Evolutionary conservation across 1,140 invertebrate genomes (phyloP), one percentile per base, ranked within the genome.

Genomic region (Latrodectus geometricus): DNA sequence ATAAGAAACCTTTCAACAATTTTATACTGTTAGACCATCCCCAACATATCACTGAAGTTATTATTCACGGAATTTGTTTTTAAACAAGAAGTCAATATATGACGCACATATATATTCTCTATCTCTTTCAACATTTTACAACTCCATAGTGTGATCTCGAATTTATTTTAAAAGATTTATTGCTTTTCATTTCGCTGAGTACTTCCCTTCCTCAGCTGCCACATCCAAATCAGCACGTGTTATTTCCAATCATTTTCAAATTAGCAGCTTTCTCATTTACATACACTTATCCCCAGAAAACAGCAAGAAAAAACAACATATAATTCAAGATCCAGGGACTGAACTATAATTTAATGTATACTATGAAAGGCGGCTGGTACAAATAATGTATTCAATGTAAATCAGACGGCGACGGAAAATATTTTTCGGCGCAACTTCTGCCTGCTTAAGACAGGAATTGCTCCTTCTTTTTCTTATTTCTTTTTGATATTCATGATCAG

Each of bases 401-500:
- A 61, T 61, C 54, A 61, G 54, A 61, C 11, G 17, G 17, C 11
- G 54, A 61, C 17, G 54, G 54, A 61, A 61, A 61, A 61, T 61
- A 61, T 61, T 35, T 35, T 61, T 61, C 54, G 54, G 54, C 11
- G 11, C 35, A 35, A 35, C 35, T 35, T 35, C 35, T 35, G 35
- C 54, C 54, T 14, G 54, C 54, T 61, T 61, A 61, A 61, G 17
- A 61, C 11, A 61, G 54, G 17, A 61, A 61, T 14, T 61, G 54
- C 54, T 61, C 54, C 17, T 61, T 17, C 11, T 14, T 14, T 14
- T 61, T 61, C 17, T 61, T 61, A 61, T 61, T 17, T 61, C 35
- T 68, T 70, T 68, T 23, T 23, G 7, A 81, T 69, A 81, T 81
- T 81, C 79, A 81, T 81, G 79, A 72, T 81, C 68, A 72, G 79